Evolutionary conservation across 2,113 vertebrate genomes (phyloP).

Genomic region (Bubalus kerabau): DNA sequence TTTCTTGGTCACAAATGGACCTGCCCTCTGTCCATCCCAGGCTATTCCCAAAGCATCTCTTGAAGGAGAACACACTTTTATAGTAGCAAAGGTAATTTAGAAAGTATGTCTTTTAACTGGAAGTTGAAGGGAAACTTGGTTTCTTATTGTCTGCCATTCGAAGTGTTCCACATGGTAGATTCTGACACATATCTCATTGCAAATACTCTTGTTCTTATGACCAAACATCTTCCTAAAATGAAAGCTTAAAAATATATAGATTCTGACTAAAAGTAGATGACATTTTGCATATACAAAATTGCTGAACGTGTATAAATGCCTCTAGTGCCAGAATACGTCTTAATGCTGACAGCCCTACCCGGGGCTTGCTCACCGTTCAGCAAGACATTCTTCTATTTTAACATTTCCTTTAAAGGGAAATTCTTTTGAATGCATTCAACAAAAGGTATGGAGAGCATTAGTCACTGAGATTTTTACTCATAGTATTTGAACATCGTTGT

Average conservation of each 20-base stretch:
- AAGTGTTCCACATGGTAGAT: not conserved
- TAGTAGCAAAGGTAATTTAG: constrained; percentile 50
- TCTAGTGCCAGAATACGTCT: constrained; percentile 9
- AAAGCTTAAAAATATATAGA: constrained; percentile 41
- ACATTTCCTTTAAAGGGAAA: constrained; percentile 62
- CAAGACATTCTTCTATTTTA: constrained; percentile 41
- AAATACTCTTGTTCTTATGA: constrained; percentile 59
- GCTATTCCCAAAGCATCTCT: constrained; percentile 36
- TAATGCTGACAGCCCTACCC: constrained; percentile 6
- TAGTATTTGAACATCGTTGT: not conserved
- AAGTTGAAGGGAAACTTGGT: not conserved
- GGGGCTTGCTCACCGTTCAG: constrained; percentile 38
- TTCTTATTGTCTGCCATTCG: not conserved
- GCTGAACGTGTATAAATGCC: constrained; percentile 35
- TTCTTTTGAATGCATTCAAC: constrained; percentile 10
- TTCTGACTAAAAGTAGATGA: constrained; percentile 63
- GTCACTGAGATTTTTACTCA: constrained; percentile 22
- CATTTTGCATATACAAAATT: constrained; percentile 56
- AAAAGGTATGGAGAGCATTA: not conserved
- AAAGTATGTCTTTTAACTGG: not conserved
- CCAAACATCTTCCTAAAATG: constrained; percentile 51
- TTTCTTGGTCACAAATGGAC: constrained; percentile 58
- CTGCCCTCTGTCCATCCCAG: constrained; percentile 44
- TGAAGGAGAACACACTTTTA: constrained; percentile 63
- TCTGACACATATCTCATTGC: not conserved